These are phyloP conservation scores for Diplolepis rosae DNA, from an alignment of 2,888 invertebrate genomes.

Conservation along the genomic window DNA sequence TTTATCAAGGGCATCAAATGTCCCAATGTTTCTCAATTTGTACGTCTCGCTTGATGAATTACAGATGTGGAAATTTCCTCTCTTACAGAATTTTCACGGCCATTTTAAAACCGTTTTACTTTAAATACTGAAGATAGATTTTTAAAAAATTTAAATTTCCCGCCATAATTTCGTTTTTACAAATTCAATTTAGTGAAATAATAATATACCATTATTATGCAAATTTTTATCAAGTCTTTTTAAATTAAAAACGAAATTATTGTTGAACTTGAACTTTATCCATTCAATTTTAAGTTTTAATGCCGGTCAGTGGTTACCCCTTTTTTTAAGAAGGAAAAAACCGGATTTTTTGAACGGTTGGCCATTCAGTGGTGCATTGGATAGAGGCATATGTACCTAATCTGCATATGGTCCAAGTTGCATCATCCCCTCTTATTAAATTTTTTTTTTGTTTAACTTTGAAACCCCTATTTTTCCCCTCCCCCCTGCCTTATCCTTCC, in stretches of 20 bases:
- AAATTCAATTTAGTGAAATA: no score
- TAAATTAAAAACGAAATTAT: no score
- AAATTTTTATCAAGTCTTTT: no score
- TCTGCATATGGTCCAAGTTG: conserved; percentile 71
- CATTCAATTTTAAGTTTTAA: background rate
- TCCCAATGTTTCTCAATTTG: background rate
- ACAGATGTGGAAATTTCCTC: background rate
- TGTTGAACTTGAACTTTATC: background rate
- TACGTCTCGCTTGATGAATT: background rate
- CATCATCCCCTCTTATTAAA: conserved; percentile 56
- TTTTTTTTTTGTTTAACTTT: conserved; percentile 55
- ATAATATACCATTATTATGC: no score
- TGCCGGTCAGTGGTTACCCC: conserved; percentile 45
- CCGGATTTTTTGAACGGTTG: conserved; percentile 66
- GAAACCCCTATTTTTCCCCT: conserved; percentile 42
- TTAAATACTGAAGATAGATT: no score
- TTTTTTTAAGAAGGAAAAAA: conserved; percentile 50
- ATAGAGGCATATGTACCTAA: conserved; percentile 70
- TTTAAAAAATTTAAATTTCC: no score
- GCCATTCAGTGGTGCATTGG: conserved; percentile 41
- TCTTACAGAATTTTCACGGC: background rate
- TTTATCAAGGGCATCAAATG: conserved; percentile 11
- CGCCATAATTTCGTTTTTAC: no score
- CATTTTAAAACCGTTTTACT: background rate
- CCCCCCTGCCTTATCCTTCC: conserved; percentile 35